Percentiles rank a stretch among this genome's conserved stretches.
Evolutionary conservation across 2,888 invertebrate genomes (phyloP).

Genomic region (Pardosa pseudoannulata): DNA sequence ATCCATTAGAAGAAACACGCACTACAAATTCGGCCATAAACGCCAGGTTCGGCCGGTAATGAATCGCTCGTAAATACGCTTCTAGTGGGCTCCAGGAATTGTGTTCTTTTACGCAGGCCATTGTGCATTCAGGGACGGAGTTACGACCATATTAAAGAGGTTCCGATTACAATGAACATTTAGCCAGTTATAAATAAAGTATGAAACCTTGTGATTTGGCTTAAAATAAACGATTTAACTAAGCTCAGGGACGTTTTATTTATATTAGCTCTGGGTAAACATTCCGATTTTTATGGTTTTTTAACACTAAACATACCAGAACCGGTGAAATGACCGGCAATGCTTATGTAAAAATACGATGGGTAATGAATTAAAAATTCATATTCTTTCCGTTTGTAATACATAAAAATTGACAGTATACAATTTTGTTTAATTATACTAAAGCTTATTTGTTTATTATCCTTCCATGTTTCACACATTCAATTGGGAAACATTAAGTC

Average conservation of each 20-base stretch:
- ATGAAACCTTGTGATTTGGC: slow-evolving; percentile 29
- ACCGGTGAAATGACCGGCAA: too few species aligned
- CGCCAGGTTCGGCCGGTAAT: slow-evolving; percentile 37
- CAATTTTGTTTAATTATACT: too few species aligned
- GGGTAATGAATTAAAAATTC: too few species aligned
- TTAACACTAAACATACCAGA: too few species aligned
- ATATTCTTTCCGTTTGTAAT: too few species aligned
- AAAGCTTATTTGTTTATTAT: too few species aligned
- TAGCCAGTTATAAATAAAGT: slow-evolving; percentile 35
- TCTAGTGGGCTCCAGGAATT: slow-evolving; percentile 41
- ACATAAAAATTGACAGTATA: too few species aligned
- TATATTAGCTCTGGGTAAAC: background rate
- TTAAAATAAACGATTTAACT: slow-evolving; percentile 37
- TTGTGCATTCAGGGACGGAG: slow-evolving; percentile 40
- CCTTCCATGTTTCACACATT: too few species aligned
- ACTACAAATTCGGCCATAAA: slow-evolving; percentile 51
- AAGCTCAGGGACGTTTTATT: background rate
- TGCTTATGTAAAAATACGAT: too few species aligned
- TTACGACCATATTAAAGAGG: slow-evolving; percentile 21
- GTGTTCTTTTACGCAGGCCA: slow-evolving; percentile 44
- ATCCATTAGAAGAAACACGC: slow-evolving; percentile 57
- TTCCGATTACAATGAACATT: slow-evolving; percentile 52
- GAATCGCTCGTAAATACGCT: slow-evolving; percentile 59
- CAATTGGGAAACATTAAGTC: too few species aligned
- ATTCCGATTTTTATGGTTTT: too few species aligned